Evolutionary conservation across 2,113 vertebrate species (phyloP).

Genomic region (Alouatta palliata): DNA sequence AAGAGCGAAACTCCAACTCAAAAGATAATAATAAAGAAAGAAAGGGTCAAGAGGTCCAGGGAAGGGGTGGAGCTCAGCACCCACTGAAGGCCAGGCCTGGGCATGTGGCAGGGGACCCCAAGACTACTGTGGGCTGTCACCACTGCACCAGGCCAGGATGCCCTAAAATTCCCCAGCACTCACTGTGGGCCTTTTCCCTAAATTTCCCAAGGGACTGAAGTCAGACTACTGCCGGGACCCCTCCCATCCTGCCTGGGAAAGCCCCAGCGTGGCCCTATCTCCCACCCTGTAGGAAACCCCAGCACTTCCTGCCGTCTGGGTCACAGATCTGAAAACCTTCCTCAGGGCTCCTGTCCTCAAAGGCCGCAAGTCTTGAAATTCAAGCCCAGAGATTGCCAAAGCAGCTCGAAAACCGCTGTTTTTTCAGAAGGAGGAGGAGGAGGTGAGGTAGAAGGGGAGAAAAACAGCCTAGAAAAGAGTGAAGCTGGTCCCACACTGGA

Average conservation of each 20-base stretch:
- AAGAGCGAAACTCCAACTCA: too few species aligned
- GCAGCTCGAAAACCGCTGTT: not conserved
- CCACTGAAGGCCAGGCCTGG: not conserved
- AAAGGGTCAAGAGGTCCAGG: not conserved
- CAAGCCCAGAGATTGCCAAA: conserved; percentile 71
- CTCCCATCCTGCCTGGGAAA: not conserved
- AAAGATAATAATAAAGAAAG: too few species aligned
- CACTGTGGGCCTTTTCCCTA: not conserved
- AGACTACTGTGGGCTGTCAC: not conserved
- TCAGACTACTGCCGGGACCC: not conserved
- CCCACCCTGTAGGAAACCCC: conserved; percentile 19
- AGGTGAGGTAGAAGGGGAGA: not conserved
- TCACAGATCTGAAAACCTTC: not conserved
- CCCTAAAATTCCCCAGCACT: not conserved
- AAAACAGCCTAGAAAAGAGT: not conserved
- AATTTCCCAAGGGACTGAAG: not conserved
- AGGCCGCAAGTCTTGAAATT: conserved; percentile 68
- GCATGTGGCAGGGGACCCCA: not conserved
- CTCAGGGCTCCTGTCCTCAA: not conserved
- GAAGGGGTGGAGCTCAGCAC: not conserved
- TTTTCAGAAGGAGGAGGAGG: not conserved
- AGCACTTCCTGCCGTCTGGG: not conserved
- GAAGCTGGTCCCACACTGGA: not conserved
- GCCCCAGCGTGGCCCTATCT: not conserved
- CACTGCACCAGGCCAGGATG: too few species aligned